Evolutionary conservation across 2,888 invertebrate species (phyloP).

Genomic region (Microplitis deprimator): DNA sequence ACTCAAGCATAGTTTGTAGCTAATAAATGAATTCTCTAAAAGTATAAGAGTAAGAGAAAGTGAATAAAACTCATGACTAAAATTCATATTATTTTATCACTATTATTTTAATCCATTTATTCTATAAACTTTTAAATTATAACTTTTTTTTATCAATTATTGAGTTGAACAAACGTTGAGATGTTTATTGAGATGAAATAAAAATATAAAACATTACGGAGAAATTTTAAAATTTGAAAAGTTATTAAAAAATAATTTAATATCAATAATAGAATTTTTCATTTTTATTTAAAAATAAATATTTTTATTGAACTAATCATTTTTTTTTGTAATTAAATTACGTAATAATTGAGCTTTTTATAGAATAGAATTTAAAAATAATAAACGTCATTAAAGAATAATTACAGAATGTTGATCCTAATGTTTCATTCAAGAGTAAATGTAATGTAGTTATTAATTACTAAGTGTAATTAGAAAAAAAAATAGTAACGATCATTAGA

Average conservation of each 20-base stretch:
- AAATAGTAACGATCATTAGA: not conserved
- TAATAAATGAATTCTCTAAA: not conserved
- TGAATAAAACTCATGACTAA: conserved; percentile 7
- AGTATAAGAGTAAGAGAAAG: not conserved
- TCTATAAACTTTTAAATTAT: not conserved
- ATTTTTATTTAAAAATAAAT: no score
- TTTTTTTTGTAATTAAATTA: no score
- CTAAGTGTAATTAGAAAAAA: not conserved
- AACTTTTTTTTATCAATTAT: not conserved
- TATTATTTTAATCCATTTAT: conserved; percentile 5
- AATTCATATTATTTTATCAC: not conserved
- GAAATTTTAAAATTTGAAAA: no score
- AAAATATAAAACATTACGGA: no score
- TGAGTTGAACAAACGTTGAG: no score
- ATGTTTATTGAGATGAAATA: no score
- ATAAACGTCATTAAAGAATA: not conserved
- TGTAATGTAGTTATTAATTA: not conserved
- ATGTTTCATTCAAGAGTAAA: not conserved
- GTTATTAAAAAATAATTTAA: no score
- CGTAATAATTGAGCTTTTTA: no score
- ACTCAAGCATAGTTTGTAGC: not conserved
- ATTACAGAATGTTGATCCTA: not conserved
- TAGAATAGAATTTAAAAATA: not conserved
- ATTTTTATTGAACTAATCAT: no score
- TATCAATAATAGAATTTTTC: no score